A percentile compares a stretch with the other conserved stretches of the same genome.
phyloP scores from a whole-genome alignment of 2,113 vertebrate species.

The Opisthocomus hoazin region DNA sequence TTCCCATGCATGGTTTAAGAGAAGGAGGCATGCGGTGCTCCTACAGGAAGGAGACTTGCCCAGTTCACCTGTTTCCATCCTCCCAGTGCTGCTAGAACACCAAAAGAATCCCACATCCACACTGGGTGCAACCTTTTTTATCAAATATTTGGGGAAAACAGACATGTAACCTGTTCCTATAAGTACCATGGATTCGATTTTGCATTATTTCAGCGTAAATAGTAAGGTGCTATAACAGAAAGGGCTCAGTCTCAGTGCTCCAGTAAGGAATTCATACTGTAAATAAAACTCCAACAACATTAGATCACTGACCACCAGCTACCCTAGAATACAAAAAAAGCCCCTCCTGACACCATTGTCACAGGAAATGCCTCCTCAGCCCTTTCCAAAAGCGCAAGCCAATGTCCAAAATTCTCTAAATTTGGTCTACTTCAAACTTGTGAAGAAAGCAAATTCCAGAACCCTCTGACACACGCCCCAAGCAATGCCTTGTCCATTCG shows the following conservation, averaged over 20 bases:
- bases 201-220: neutral
- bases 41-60: neutral
- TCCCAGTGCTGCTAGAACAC: neutral
- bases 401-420: neutral
- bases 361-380: neutral
- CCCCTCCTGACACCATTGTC: neutral
- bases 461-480: neutral
- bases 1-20: neutral
- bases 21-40: neutral
- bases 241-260: neutral
- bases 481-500: neutral
- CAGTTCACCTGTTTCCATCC: neutral
- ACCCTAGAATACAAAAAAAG: neutral
- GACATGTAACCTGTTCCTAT: neutral
- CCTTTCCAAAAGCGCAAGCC: neutral
- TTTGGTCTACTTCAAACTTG: neutral
- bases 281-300: neutral
- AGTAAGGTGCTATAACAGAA: neutral
- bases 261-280: neutral
- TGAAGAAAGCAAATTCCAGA: neutral
- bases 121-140: neutral
- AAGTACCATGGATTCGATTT: neutral
- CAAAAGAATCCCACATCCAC: neutral
- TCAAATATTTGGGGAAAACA: neutral
- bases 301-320: neutral